These are phyloP conservation scores for Temnothorax rugatulus DNA, from an alignment of 2,888 invertebrate genomes.

Conservation along the genomic window DNA sequence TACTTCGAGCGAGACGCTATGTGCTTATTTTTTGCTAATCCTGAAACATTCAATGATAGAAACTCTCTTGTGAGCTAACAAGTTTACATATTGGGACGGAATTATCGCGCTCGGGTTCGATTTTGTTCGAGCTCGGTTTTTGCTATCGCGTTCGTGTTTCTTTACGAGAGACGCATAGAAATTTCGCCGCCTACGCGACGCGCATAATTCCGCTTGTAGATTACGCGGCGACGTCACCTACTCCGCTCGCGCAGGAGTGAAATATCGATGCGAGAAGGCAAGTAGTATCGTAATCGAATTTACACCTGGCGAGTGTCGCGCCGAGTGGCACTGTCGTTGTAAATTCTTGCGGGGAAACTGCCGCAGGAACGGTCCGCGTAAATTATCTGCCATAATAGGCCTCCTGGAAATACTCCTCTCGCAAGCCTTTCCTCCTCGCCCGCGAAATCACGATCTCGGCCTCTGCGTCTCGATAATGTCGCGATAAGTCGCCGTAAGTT, in stretches of 20 bases:
- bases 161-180: constrained; percentile 49
- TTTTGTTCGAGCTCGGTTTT: constrained; percentile 29
- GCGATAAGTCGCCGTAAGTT: constrained; percentile 17
- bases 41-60: neutral
- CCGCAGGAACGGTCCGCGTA: constrained; percentile 54
- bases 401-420: constrained; percentile 40
- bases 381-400: constrained; percentile 67
- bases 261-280: constrained; percentile 55
- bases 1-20: neutral
- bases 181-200: constrained; percentile 40
- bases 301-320: constrained; percentile 57
- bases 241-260: constrained; percentile 40
- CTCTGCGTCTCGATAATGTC: constrained; percentile 17
- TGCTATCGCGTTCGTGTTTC: constrained; percentile 14
- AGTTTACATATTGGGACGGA: constrained; percentile 13
- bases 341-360: constrained; percentile 60
- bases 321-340: constrained; percentile 47
- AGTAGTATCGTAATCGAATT: constrained; percentile 62
- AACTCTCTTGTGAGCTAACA: constrained; percentile 3
- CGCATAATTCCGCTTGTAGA: constrained; percentile 53
- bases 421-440: neutral
- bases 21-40: neutral
- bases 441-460: constrained; percentile 29
- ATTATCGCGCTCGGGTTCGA: neutral
- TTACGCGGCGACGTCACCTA: constrained; percentile 58